phyloP scores from a whole-genome alignment of 2,888 invertebrate species.

The Epinotia ramella region DNA sequence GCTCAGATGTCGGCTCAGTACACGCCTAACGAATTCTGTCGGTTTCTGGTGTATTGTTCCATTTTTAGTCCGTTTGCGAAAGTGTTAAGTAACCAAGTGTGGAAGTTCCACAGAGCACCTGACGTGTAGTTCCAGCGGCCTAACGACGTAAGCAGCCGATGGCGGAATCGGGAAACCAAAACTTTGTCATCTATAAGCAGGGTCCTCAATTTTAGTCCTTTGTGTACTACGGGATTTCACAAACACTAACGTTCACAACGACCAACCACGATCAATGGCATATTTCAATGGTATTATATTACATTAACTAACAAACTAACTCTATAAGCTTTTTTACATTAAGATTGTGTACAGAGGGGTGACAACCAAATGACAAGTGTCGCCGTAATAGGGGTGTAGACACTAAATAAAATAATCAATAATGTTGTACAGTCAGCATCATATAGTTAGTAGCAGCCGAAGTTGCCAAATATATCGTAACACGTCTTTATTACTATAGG shows the following conservation, averaged over 20 bases:
- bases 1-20: no score
- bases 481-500: no score
- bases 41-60: no score
- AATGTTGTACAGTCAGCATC: no score
- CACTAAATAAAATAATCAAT: no score
- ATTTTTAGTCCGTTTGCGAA: no score
- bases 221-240: conserved; percentile 13
- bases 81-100: neutral
- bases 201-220: neutral
- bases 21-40: no score
- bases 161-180: conserved; percentile 3
- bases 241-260: neutral
- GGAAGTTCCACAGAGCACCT: neutral
- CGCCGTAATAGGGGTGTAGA: no score
- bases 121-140: neutral
- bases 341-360: neutral
- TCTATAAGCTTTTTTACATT: no score
- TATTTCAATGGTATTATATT: neutral
- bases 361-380: neutral
- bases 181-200: neutral
- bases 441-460: no score
- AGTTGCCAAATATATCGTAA: no score
- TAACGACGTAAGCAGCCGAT: neutral
- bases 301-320: no score
- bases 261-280: neutral